phyloP scores from a whole-genome alignment of 1,140 invertebrate genomes.

The Teleopsis dalmanni region DNA sequence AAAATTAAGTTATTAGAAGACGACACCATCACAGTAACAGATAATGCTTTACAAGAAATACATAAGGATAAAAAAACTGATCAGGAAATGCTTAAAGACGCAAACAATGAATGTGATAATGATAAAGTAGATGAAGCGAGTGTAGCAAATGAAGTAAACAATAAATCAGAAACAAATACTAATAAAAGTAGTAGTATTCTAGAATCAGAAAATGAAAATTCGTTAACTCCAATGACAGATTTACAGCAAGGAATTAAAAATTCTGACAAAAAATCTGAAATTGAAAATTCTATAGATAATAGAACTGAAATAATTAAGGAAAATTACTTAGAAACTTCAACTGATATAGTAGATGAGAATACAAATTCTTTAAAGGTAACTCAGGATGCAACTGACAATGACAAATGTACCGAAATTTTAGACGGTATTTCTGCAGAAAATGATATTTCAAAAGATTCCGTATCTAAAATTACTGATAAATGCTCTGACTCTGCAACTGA shows the following conservation, averaged over 20 bases:
- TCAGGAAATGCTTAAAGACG: neutral
- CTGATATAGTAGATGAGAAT: too few relatives aligned
- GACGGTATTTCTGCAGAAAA: neutral
- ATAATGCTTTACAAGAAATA: too few relatives aligned
- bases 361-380: too few relatives aligned
- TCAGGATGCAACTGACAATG: too few relatives aligned
- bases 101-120: neutral
- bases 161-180: neutral
- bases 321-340: too few relatives aligned
- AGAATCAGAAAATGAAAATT: neutral
- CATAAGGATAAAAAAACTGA: conserved; percentile 5
- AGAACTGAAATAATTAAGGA: neutral
- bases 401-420: too few relatives aligned
- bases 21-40: neutral
- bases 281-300: neutral
- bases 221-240: neutral
- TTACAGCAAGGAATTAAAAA: neutral
- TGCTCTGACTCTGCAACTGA: neutral
- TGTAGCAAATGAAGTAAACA: neutral
- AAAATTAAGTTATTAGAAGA: neutral
- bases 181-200: neutral
- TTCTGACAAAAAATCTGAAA: neutral
- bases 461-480: neutral
- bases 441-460: neutral
- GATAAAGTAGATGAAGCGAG: neutral